Evolutionary conservation across 2,113 vertebrate genomes (phyloP).

Genomic region (Myrmecophaga tridactyla): DNA sequence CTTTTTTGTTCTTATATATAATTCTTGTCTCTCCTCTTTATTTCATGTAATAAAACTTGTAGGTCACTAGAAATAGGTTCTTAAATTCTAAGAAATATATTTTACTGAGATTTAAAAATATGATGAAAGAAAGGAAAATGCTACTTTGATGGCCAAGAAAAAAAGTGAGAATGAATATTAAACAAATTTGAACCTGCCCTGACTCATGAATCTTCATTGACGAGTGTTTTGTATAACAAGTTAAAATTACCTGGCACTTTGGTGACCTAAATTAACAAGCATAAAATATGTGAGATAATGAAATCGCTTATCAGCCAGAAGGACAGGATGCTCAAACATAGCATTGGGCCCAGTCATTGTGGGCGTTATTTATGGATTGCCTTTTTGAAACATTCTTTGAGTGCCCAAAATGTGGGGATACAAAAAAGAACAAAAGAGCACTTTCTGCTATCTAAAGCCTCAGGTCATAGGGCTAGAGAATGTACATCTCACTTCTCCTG

Average conservation of each 20-base stretch:
- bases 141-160: background rate
- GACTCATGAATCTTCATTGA: constrained; percentile 29
- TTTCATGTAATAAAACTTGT: constrained; percentile 39
- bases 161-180: background rate
- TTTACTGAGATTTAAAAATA: constrained; percentile 52
- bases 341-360: background rate
- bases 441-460: background rate
- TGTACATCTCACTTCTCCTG: background rate
- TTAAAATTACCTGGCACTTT: constrained; percentile 30
- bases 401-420: background rate
- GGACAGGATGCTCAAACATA: background rate
- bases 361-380: background rate
- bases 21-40: constrained; percentile 34
- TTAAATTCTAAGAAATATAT: constrained; percentile 35
- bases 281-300: background rate
- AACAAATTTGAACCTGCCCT: constrained; percentile 1
- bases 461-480: background rate
- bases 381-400: background rate
- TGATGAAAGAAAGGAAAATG: constrained; percentile 5
- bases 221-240: background rate
- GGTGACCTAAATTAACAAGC: constrained; percentile 45
- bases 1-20: constrained; percentile 21
- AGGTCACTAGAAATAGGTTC: background rate
- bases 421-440: background rate
- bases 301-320: background rate